Percentiles rank a stretch among this genome's conserved stretches.
Conservation (phyloP, 2,113 vertebrate species). For the Chroicocephalus ridibundus region DNA sequence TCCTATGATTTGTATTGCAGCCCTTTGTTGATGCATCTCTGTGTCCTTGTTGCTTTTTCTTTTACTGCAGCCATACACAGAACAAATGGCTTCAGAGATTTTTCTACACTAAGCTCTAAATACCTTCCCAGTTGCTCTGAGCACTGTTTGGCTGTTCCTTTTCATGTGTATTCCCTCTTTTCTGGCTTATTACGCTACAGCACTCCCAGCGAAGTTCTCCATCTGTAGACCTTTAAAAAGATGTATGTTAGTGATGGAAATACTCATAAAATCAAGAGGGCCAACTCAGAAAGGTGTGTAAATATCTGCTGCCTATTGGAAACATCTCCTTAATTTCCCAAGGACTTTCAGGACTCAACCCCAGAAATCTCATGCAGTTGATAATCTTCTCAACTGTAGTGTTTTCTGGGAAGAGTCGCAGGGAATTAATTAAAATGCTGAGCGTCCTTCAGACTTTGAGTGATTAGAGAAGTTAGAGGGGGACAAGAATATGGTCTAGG, state of each 20-base stretch:
- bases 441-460: not conserved
- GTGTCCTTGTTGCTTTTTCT: conserved; percentile 51
- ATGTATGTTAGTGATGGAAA: not conserved
- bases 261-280: not conserved
- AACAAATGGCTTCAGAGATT: conserved; percentile 35
- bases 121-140: not conserved
- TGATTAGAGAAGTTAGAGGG: not conserved
- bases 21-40: conserved; percentile 56
- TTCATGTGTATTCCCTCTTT: not conserved
- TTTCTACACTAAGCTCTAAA: conserved; percentile 17
- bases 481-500: not conserved
- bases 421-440: not conserved
- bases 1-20: conserved; percentile 49
- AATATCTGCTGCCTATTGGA: not conserved
- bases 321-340: not conserved
- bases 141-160: not conserved
- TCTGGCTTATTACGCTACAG: not conserved
- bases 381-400: not conserved
- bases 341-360: not conserved
- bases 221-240: not conserved
- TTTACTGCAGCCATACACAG: conserved; percentile 40
- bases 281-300: not conserved
- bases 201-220: not conserved
- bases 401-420: not conserved
- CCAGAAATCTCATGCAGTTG: not conserved